Evolutionary conservation across 2,113 vertebrate species (phyloP).

Genomic region (Hemichromis elongatus): DNA sequence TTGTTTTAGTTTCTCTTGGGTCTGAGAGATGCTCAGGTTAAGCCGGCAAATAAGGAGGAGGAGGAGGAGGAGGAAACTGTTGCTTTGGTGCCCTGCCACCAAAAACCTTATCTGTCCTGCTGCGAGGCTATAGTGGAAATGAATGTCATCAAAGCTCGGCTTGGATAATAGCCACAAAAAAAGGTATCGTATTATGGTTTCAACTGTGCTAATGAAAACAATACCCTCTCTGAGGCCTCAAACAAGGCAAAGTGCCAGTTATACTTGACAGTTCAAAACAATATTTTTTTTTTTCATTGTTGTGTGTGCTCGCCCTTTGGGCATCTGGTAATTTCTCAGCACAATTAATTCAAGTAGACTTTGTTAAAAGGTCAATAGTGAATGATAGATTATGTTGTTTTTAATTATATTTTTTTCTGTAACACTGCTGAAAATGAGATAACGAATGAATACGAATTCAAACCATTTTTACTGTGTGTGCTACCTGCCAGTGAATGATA

Average conservation of each 20-base stretch:
- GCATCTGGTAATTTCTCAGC: slow-evolving; percentile 31
- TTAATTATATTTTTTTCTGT: slow-evolving; percentile 39
- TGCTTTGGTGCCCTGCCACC: background rate
- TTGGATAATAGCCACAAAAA: background rate
- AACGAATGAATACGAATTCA: background rate
- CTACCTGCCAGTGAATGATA: background rate
- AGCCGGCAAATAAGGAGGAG: background rate
- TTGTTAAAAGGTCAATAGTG: slow-evolving; percentile 61
- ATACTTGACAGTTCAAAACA: slow-evolving; percentile 1
- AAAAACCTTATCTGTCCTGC: background rate
- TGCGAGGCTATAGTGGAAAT: background rate
- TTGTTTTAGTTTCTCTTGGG: background rate
- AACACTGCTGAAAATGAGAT: slow-evolving; percentile 19
- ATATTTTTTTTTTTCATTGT: background rate
- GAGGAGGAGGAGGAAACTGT: background rate
- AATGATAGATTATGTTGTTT: slow-evolving; percentile 56
- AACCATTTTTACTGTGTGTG: background rate
- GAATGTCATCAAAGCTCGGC: background rate
- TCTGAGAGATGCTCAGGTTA: background rate
- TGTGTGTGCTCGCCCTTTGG: background rate
- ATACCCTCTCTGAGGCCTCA: background rate
- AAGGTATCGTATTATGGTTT: background rate
- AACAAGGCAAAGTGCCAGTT: slow-evolving; percentile 25
- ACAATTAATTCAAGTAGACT: slow-evolving; percentile 53
- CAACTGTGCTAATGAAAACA: background rate